A percentile compares a stretch with the other conserved stretches of the same genome.
phyloP scores from a whole-genome alignment of 2,888 invertebrate species.

The Sarcophaga variegata region DNA sequence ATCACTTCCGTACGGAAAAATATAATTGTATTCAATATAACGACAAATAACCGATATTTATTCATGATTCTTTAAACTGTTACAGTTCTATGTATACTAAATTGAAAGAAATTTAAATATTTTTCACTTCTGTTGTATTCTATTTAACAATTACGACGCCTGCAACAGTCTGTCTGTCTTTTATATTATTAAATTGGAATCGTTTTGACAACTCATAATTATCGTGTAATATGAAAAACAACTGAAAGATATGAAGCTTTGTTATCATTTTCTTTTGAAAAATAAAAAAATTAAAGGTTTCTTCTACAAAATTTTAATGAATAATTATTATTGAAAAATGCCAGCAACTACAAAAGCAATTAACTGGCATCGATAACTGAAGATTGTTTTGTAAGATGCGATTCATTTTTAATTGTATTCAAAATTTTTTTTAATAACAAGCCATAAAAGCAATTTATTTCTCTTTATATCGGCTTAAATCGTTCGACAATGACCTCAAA shows the following conservation, averaged over 20 bases:
- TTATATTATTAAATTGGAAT: slow-evolving; percentile 6
- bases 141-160: too few species aligned
- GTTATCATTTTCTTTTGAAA: slow-evolving; percentile 33
- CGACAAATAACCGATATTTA: slow-evolving; percentile 32
- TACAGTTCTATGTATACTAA: slow-evolving; percentile 36
- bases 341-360: background rate
- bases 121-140: background rate
- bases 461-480: too few species aligned
- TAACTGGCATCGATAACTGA: background rate
- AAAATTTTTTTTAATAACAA: too few species aligned
- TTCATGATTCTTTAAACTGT: slow-evolving; percentile 33
- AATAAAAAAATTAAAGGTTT: background rate
- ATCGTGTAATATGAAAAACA: slow-evolving; percentile 32
- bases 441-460: too few species aligned
- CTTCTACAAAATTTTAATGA: slow-evolving; percentile 10
- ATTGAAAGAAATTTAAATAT: slow-evolving; percentile 35
- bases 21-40: slow-evolving; percentile 33
- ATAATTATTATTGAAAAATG: slow-evolving; percentile 38
- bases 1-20: slow-evolving; percentile 38
- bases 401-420: background rate
- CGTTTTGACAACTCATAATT: slow-evolving; percentile 41
- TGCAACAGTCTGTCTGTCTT: background rate
- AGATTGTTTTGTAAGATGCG: slow-evolving; percentile 6
- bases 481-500: too few species aligned
- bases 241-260: slow-evolving; percentile 32